These are phyloP conservation scores for Chrysolina haemoptera DNA, from an alignment of 2,888 invertebrate species.

Conservation along the genomic window DNA sequence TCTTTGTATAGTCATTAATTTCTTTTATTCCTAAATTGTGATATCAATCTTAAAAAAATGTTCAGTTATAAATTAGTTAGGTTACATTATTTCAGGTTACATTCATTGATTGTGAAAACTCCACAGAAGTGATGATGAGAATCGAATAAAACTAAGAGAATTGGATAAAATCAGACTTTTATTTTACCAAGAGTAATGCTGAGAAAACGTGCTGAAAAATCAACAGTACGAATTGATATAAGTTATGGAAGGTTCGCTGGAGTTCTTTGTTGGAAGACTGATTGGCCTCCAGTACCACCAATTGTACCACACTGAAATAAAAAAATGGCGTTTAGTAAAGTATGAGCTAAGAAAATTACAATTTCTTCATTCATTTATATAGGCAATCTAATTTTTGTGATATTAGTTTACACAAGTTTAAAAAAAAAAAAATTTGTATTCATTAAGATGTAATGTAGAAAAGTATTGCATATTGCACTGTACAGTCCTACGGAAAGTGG, in stretches of 20 bases:
- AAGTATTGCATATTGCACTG: too few relatives aligned
- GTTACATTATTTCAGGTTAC: conserved; percentile 9
- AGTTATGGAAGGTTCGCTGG: conserved; percentile 76
- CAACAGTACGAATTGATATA: conserved; percentile 81
- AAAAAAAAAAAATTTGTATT: too few relatives aligned
- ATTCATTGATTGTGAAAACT: not conserved
- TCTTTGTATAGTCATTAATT: not conserved
- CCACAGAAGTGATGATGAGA: not conserved
- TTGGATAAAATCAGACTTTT: conserved; percentile 38
- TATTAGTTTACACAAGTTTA: conserved; percentile 30
- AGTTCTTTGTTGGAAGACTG: conserved; percentile 75
- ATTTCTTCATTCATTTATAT: not conserved
- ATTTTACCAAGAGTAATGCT: conserved; percentile 19
- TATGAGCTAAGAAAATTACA: not conserved
- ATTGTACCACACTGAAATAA: conserved; percentile 83
- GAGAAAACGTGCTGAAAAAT: conserved; percentile 2
- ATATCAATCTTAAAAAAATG: not conserved
- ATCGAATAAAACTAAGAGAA: conserved; percentile 5
- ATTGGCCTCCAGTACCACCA: conserved; percentile 88
- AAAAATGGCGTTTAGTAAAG: conserved; percentile 48
- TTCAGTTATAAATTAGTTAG: not conserved
- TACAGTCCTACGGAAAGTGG: too few relatives aligned
- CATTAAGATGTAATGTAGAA: too few relatives aligned
- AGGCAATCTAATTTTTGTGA: not conserved
- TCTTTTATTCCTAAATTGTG: conserved; percentile 13